These are phyloP conservation scores for Amia ocellicauda DNA, from an alignment of 2,113 vertebrate species.

Conservation along the genomic window DNA sequence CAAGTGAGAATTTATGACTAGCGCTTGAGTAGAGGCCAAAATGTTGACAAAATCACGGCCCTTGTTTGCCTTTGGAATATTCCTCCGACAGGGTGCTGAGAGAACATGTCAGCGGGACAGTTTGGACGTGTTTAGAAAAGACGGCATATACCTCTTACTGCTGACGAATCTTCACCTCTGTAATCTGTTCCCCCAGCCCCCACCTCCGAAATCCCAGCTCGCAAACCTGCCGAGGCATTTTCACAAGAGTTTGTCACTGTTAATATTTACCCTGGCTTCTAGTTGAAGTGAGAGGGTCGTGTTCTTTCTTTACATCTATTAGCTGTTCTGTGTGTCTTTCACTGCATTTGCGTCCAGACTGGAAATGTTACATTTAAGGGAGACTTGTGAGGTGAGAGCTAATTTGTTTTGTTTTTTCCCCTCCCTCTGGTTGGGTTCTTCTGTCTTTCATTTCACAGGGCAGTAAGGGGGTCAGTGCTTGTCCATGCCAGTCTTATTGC, in stretches of 20 bases:
- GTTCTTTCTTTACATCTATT: slow-evolving; percentile 36
- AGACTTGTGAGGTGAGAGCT: slow-evolving; percentile 1
- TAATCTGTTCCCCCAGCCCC: slow-evolving; percentile 43
- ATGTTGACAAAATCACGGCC: slow-evolving; percentile 46
- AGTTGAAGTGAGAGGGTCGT: slow-evolving; percentile 43
- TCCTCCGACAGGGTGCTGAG: slow-evolving; percentile 72
- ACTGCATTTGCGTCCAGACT: background rate
- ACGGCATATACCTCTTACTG: slow-evolving; percentile 63
- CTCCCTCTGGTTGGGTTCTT: slow-evolving; percentile 3
- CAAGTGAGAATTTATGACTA: slow-evolving; percentile 57
- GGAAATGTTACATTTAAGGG: slow-evolving; percentile 23
- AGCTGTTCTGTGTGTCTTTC: slow-evolving; percentile 34
- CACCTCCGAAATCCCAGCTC: slow-evolving; percentile 60
- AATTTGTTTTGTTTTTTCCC: slow-evolving; percentile 4
- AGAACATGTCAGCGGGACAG: slow-evolving; percentile 65
- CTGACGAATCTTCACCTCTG: slow-evolving; percentile 66
- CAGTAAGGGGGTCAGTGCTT: background rate
- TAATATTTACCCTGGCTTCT: slow-evolving; percentile 75
- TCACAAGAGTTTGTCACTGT: slow-evolving; percentile 76
- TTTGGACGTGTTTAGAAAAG: slow-evolving; percentile 62
- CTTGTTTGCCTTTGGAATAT: slow-evolving; percentile 73
- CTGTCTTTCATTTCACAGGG: background rate
- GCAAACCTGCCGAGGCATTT: slow-evolving; percentile 71
- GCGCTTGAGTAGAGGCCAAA: slow-evolving; percentile 27
- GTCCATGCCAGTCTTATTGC: too few species aligned